A percentile compares a stretch with the other conserved stretches of the same genome.
These are phyloP conservation scores for Pocillopora meandrina DNA, from an alignment of 92 coral and sea anemone genomes.

Conservation along the genomic window DNA sequence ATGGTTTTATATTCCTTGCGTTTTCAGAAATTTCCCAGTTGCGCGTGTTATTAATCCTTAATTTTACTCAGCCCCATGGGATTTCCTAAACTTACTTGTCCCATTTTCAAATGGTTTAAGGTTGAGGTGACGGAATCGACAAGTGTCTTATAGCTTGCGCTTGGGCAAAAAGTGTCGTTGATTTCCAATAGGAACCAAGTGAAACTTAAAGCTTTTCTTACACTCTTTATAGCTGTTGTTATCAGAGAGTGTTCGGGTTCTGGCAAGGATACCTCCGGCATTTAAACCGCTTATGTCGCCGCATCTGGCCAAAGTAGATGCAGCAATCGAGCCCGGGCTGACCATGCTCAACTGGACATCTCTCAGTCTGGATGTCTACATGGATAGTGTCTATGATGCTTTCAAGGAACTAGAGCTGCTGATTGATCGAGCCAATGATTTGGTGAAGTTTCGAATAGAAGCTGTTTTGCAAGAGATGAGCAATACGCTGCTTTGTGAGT, in stretches of 20 bases:
- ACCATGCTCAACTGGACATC: constrained; percentile 97
- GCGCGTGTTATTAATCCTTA: no score
- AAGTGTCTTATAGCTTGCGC: no score
- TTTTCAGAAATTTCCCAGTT: no score
- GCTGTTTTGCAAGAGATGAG: constrained; percentile 94
- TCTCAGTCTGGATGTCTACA: constrained; percentile 75
- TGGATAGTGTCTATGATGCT: constrained; percentile 89
- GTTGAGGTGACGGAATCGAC: no score
- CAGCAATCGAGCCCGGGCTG: constrained; percentile 93
- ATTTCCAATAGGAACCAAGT: neutral
- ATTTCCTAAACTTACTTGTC: no score
- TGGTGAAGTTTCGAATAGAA: constrained; percentile 87
- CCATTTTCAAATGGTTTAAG: no score
- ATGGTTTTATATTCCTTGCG: no score
- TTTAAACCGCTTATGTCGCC: constrained; percentile 95
- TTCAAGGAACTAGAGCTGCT: constrained; percentile 79
- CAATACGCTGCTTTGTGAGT: constrained; percentile 73
- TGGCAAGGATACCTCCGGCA: constrained; percentile 71
- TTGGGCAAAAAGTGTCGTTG: neutral
- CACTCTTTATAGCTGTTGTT: constrained; percentile 67
- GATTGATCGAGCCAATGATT: constrained; percentile 84
- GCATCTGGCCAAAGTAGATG: constrained; percentile 88
- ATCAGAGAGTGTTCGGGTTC: constrained; percentile 76
- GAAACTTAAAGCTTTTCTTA: neutral
- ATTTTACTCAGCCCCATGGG: no score